Conservation (phyloP, 2,797 vertebrate genomes). For the Naso thynnoides region DNA sequence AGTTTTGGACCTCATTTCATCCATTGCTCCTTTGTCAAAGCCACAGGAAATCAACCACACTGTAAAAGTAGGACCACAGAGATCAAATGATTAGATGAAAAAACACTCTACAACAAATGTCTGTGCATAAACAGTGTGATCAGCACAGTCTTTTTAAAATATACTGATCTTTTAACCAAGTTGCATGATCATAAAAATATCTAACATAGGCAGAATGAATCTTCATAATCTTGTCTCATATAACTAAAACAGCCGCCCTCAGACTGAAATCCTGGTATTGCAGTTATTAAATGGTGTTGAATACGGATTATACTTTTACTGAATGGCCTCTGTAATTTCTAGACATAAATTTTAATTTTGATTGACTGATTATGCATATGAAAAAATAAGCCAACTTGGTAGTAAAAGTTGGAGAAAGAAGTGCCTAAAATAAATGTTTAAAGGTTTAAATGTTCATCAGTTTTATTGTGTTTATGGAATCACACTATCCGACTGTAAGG, state of each 20-base stretch:
- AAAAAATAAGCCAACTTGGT: not conserved
- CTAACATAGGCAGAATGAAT: constrained; percentile 21
- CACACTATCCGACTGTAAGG: not conserved
- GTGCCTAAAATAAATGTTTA: not conserved
- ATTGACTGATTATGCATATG: not conserved
- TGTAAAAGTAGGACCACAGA: not conserved
- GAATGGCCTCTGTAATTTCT: not conserved
- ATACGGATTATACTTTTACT: not conserved
- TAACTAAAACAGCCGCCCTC: constrained; percentile 9
- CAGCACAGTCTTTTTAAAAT: constrained; percentile 22
- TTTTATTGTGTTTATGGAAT: not conserved
- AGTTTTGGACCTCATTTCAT: not conserved
- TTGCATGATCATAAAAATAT: constrained; percentile 2
- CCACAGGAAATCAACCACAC: not conserved
- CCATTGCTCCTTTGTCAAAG: not conserved
- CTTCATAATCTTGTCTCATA: not conserved
- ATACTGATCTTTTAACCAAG: not conserved
- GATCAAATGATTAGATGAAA: not conserved
- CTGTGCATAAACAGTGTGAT: not conserved
- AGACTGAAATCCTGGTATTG: constrained; percentile 9
- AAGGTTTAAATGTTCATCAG: not conserved
- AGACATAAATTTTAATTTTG: not conserved
- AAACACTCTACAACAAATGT: not conserved
- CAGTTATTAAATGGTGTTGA: not conserved
- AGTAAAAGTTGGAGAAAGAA: constrained; percentile 1